Percentiles rank a stretch among this genome's conserved stretches.
Conservation (phyloP, 2,888 invertebrate genomes). For the Tenthredo notha region DNA sequence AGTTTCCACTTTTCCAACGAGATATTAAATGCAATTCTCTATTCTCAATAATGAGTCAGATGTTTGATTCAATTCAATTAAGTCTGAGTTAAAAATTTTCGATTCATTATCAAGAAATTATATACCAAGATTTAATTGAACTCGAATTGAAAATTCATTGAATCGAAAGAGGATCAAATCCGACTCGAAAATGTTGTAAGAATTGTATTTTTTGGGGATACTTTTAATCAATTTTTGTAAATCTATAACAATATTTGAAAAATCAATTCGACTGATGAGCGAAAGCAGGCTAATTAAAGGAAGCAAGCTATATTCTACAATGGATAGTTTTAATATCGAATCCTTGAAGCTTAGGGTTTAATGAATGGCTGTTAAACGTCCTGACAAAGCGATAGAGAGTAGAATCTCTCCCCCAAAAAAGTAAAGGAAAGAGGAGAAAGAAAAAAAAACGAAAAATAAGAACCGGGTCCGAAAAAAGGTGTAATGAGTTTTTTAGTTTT, state of each 20-base stretch:
- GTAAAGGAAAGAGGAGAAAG: too few species aligned
- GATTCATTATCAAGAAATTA: not conserved
- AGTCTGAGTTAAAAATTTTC: not conserved
- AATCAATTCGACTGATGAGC: not conserved
- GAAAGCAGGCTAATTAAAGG: not conserved
- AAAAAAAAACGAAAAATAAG: not conserved
- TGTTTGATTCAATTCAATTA: not conserved
- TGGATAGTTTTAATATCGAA: not conserved
- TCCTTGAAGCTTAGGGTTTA: not conserved
- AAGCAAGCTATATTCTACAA: not conserved
- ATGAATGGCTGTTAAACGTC: not conserved
- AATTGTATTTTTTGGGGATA: too few species aligned
- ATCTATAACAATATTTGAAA: not conserved
- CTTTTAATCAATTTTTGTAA: too few species aligned
- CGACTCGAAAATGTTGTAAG: not conserved
- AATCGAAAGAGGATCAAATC: not conserved
- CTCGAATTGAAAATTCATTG: not conserved
- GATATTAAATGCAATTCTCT: not conserved
- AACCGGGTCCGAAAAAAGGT: not conserved
- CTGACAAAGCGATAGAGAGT: not conserved
- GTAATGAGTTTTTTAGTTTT: constrained; percentile 44
- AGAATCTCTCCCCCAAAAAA: not conserved
- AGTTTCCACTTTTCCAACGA: not conserved
- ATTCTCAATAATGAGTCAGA: not conserved
- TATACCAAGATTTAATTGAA: not conserved